Evolutionary conservation across 2,113 vertebrate genomes (phyloP), one percentile per base, ranked within the genome.

Genomic region (Chloebia gouldiae): DNA sequence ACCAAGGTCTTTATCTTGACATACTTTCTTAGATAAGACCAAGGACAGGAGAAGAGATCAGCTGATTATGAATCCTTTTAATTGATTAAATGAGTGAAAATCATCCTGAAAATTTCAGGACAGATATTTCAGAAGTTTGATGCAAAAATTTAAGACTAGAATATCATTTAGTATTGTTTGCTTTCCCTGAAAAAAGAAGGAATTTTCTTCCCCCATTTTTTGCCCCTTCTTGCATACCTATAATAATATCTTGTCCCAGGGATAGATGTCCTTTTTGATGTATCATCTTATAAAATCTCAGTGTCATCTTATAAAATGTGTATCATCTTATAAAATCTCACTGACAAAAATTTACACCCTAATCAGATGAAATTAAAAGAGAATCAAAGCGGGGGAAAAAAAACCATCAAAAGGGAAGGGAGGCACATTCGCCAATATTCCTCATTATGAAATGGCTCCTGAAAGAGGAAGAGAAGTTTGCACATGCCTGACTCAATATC

Each of bases 321-420:
- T 40, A 44, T 5, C 5, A 42, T 33, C 77, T 82, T 50, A 73
- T 4, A 50, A 28, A 4, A 39, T 77, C 6, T 40, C 6, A 30
- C 10, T 70, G 28, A 27, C 14, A 44, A 65, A 37, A 81, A 68
- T 31, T 35, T 76, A 33, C 4, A 49, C 14, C 7, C 2, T 44
- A 80, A n/a, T 30, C 12, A 35, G 20, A 69, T 6, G 27, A 79
- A 92, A 72, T 11, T 49, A 56, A 86, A 64, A 17, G 1, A 33
- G 2, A 71, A 56, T 24, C 3, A 61, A 72, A 75, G 6, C 5
- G 1, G 11, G 2, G 1, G 0, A 10, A 19, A 49, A 49, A 39
- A 40, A 21, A 5, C 15, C 15, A 39, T 8, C 13, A 57, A 35
- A 7, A 80, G 15, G 11, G 11, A 86, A 77, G 9, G 9, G 6